Base-by-base conservation (phyloP, 2,113 vertebrate species). In the Myotis yumanensis region DNA sequence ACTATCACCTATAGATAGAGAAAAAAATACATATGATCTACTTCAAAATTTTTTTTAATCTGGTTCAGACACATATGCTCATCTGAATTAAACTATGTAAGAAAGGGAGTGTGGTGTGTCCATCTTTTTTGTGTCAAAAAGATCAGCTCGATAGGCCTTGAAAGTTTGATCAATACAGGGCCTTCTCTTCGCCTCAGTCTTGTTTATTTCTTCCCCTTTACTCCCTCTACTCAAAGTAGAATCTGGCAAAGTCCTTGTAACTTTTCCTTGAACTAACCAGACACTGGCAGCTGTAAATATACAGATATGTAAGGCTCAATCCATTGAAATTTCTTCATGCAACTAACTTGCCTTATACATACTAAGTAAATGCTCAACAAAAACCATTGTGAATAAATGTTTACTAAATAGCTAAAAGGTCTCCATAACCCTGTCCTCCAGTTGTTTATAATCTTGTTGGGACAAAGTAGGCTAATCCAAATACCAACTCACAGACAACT, bases 1-100 rank as follows among this genome's bases (percentile, higher is more conserved):
- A 99, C 99, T 94, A 99, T 98, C 68, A 99, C 98, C 99, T 99
- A 95, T 17, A 0, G 0, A 94, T 0, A 97, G 22, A 96, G 95
- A 94, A 35, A 89, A 93, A 90, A 72, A 76, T 11, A 92, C 0
- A 82, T 32, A 51, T 40, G 23, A 64, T 40, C 30, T 69, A 73
- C 17, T 73, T 90, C 12, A 30, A 69, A 95, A 83, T 43, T 16
- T 4, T 46, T 51, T 40, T 62, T 86, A 40, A 81, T 54, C 40
- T 40, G 81, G 90, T 95, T 85, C 11, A 80, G 64, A 73, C 5
- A 68, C 11, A 30, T n/a, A 75, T 30, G 69, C 35, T 94, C 11
- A 68, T 16, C 11, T 68, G 62, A 94, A 92, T 73, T 18, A 73
- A 62, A 25, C 37, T 71, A 12, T 71, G 11, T 73, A 18, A 72